Evolutionary conservation across 2,797 vertebrate species (phyloP).

Genomic region (Onychomys torridus): DNA sequence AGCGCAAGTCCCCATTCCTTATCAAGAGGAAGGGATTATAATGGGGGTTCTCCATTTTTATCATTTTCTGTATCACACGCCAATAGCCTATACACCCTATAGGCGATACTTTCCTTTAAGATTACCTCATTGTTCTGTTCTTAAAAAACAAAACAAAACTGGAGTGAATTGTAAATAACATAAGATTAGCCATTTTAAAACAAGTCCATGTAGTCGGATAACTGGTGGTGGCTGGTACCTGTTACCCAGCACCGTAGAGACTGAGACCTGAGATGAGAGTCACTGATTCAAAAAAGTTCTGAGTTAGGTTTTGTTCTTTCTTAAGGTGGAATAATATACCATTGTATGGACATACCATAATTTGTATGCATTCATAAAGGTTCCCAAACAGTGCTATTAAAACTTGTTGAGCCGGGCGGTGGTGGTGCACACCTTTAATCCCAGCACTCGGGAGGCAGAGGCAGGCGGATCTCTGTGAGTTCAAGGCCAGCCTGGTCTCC

Average conservation of each 20-base stretch:
- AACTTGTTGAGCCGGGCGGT: too few relatives aligned
- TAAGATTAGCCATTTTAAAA: not conserved
- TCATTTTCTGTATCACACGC: not conserved
- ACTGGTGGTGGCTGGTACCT: not conserved
- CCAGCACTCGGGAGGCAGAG: not conserved
- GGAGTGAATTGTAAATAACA: not conserved
- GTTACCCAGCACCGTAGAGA: not conserved
- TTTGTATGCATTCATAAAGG: not conserved
- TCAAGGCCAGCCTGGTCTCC: too few relatives aligned
- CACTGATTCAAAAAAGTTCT: not conserved
- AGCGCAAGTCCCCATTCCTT: not conserved
- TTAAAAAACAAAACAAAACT: not conserved
- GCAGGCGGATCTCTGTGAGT: not conserved
- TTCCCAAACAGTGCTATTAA: not conserved
- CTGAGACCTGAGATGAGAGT: too few relatives aligned
- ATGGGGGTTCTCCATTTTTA: not conserved
- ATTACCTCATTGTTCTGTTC: not conserved
- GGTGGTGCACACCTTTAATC: not conserved
- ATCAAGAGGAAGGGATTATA: not conserved
- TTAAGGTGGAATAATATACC: not conserved
- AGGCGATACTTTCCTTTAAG: not conserved
- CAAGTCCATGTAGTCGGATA: not conserved
- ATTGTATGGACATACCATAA: not conserved
- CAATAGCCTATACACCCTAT: not conserved
- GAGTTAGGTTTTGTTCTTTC: not conserved